A percentile compares a stretch with the other conserved stretches of the same genome.
These are phyloP conservation scores for Autographa gamma DNA, from an alignment of 2,888 invertebrate species.

Conservation along the genomic window DNA sequence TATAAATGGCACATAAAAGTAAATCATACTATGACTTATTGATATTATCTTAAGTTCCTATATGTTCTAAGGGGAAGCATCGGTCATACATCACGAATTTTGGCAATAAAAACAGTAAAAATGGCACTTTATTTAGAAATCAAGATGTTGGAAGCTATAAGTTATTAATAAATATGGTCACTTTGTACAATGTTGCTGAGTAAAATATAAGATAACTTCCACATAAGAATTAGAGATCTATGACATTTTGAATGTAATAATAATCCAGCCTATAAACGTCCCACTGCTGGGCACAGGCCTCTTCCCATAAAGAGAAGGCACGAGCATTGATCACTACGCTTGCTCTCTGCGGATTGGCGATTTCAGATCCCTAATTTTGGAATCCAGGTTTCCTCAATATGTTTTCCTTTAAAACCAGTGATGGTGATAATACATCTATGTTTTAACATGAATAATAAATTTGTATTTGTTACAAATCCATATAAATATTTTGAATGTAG, in stretches of 20 bases:
- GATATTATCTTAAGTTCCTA: slow-evolving; percentile 40
- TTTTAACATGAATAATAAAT: neutral
- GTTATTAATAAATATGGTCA: slow-evolving; percentile 15
- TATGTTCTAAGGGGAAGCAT: slow-evolving; percentile 24
- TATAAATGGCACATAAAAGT: neutral
- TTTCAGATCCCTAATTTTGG: too few species aligned
- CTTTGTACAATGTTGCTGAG: slow-evolving; percentile 6
- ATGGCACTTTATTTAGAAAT: slow-evolving; percentile 48
- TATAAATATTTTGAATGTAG: neutral
- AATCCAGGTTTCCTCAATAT: too few species aligned
- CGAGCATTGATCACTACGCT: too few species aligned
- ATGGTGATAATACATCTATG: too few species aligned
- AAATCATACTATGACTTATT: slow-evolving; percentile 36
- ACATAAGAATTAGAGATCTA: too few species aligned
- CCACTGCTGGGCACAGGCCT: too few species aligned
- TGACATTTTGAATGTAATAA: too few species aligned
- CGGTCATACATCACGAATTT: slow-evolving; percentile 39
- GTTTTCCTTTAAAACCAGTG: too few species aligned
- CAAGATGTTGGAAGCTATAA: slow-evolving; percentile 24
- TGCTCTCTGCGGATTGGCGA: too few species aligned
- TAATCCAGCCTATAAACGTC: too few species aligned
- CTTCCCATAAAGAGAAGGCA: too few species aligned
- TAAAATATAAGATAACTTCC: neutral
- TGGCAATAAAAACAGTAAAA: slow-evolving; percentile 50
- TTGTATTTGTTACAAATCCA: neutral